phyloP scores from a whole-genome alignment of 2,888 invertebrate genomes.

The Spicauda simplicius region DNA sequence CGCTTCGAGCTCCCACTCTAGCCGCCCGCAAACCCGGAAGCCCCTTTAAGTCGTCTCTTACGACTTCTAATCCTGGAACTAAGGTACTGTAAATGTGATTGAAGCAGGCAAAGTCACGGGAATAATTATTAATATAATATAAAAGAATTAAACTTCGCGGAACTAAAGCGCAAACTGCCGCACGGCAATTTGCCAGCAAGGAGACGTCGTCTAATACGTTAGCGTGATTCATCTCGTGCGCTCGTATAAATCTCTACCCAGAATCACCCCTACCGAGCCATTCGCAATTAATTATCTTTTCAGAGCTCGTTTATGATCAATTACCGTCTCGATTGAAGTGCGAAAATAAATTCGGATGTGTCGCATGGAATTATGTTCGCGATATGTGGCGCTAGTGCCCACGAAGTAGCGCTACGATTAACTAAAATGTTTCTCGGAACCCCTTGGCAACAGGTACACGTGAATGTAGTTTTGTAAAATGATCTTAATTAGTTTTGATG shows the following conservation, averaged over 20 bases:
- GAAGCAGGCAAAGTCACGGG: too few species aligned
- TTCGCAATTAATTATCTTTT: slow-evolving; percentile 37
- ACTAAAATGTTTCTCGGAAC: slow-evolving; percentile 23
- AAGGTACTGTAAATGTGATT: too few species aligned
- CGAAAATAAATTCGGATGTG: slow-evolving; percentile 28
- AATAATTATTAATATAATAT: too few species aligned
- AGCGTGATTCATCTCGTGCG: slow-evolving; percentile 3
- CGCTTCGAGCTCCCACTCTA: too few species aligned
- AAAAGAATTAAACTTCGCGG: slow-evolving; percentile 4
- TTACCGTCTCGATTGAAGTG: slow-evolving; percentile 33
- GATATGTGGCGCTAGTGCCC: slow-evolving; percentile 28
- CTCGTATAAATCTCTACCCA: slow-evolving; percentile 25
- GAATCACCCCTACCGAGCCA: slow-evolving; percentile 28
- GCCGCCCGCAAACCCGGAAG: too few species aligned
- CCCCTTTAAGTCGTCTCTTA: too few species aligned
- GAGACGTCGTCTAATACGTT: slow-evolving; percentile 4
- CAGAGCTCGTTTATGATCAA: slow-evolving; percentile 32
- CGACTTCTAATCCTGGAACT: too few species aligned
- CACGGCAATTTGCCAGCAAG: slow-evolving; percentile 24
- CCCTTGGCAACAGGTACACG: slow-evolving; percentile 21
- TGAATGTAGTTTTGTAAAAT: slow-evolving; percentile 12
- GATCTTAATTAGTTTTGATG: slow-evolving; percentile 18
- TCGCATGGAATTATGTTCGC: slow-evolving; percentile 26
- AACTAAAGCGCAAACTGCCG: slow-evolving; percentile 3
- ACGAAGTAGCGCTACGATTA: slow-evolving; percentile 1